Base-by-base conservation (phyloP, 2,113 vertebrate genomes). In the Acrocephalus kingi region DNA sequence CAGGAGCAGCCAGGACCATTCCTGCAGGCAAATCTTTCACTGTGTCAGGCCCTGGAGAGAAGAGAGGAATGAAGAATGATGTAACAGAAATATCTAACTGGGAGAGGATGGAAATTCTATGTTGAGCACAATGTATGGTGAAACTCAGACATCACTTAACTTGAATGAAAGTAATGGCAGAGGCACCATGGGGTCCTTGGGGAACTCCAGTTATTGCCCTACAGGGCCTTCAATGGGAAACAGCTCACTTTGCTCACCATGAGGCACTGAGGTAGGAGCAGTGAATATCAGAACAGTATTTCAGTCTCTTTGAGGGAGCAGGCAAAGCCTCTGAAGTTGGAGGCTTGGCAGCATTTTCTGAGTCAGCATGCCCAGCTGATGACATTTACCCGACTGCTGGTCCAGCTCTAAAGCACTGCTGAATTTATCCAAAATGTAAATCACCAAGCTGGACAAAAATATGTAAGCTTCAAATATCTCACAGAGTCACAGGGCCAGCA, bases 341-440 rank as follows among this genome's bases (percentile, higher is more conserved):
- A 84, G 63, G 6, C 28, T 95, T 94, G 84, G 75, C 72, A 88
- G 39, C 12, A 27, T 59, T 94, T 86, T 73, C 52, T 69, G 24
- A 91, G 28, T 55, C 61, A 77, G 51, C 46, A 54, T n/a, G 72
- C 63, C 56, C 78, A 93, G 91, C 46, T 85, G 87, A 91, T 85
- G 27, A 90, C 67, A 85, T 85, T 95, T 96, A 87, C 43, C n/a
- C 11, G 8, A 19, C 84, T 92, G 55, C 48, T 95, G 67, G 72
- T 18, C 71, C 46, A 87, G 23, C 45, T 71, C 43, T 73, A 83
- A 88, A 54, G 17, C 33, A 67, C 33, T 85, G 67, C 63, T 77
- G 59, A 91, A 62, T 84, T 91, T 91, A 76, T 78, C 72, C 55
- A 85, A 74, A 91, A 87, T 30, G 33, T 83, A 94, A 89, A 67